Evolutionary conservation across 2,888 invertebrate genomes (phyloP), one percentile per base, ranked within the genome.

Genomic region (Neocrepidodera transversa): DNA sequence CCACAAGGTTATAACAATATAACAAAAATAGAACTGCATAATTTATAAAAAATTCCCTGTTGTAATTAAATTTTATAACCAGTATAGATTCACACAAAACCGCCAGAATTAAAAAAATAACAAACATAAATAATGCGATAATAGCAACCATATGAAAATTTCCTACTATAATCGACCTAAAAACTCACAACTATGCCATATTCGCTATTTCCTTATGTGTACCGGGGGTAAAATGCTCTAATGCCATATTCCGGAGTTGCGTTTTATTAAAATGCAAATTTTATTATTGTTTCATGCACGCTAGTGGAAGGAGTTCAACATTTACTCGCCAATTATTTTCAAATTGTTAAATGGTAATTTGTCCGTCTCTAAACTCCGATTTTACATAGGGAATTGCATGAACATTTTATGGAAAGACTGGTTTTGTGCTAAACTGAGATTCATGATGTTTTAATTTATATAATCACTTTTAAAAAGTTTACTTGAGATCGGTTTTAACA

Each of bases 251-350:
- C 40, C 40, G 18, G 43, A 20, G 20, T 43, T 23, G 43, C 43
- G 40, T 43, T 43, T 43, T 43, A 43, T 43, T 43, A 43, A 43
- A 43, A 43, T 43, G 43, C 43, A 43, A 43, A 43, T 43, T 43
- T 43, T 43, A 43, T 43, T 18, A 43, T 18, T 43, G 43, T 43
- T 43, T 43, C 23, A 20, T 43, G 43, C 43, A 43, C 40, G 40
- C 40, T 8, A 40, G 18, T 10, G 8, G 6, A 40, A 43, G 43
- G 6, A 43, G 20, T 2, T 2, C 28, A 23, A 18, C 23, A 11
- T 23, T 43, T 23, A 23, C 20, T 43, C 23, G 23, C 43, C 43
- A 43, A 23, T 43, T 43, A 43, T 43, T 43, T 7, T 35, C 3
- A 13, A 35, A 35, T 35, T 35, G 35, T 14, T 35, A 14, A 35